Percentiles rank a stretch among this genome's conserved stretches.
These are phyloP conservation scores for Luffia ferchaultella DNA, from an alignment of 2,888 invertebrate species.

Conservation along the genomic window DNA sequence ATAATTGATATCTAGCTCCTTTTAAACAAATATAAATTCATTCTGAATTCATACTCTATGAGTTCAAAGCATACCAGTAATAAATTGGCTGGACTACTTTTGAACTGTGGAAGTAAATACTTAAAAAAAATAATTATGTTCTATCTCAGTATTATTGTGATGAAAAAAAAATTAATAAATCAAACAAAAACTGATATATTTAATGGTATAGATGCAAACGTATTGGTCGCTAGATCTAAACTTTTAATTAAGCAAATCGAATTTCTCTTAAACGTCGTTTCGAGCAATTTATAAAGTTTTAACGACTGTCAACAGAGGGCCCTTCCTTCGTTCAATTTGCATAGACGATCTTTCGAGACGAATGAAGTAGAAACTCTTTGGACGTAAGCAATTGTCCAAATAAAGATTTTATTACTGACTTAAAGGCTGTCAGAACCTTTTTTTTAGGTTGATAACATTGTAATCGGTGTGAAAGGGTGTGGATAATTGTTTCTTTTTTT, in stretches of 20 bases:
- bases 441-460: not conserved
- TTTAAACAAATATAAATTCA: no score
- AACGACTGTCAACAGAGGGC: slow-evolving; percentile 35
- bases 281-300: slow-evolving; percentile 45
- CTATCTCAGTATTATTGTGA: no score
- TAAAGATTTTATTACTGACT: not conserved
- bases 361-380: not conserved
- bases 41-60: no score
- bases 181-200: not conserved
- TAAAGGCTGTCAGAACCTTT: not conserved
- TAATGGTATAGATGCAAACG: slow-evolving; percentile 1
- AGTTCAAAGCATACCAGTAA: no score
- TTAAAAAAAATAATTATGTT: no score
- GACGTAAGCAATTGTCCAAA: not conserved
- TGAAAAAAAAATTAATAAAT: no score
- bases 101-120: no score
- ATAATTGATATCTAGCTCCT: no score
- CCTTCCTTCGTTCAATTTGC: slow-evolving; percentile 10
- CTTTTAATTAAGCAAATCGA: slow-evolving; percentile 50
- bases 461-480: no score
- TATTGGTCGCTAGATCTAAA: slow-evolving; percentile 20
- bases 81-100: no score
- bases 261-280: slow-evolving; percentile 35
- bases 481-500: no score
- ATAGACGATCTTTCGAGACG: slow-evolving; percentile 6